Conservation (phyloP, 2,888 invertebrate genomes). For the Antheraea assamensis region DNA sequence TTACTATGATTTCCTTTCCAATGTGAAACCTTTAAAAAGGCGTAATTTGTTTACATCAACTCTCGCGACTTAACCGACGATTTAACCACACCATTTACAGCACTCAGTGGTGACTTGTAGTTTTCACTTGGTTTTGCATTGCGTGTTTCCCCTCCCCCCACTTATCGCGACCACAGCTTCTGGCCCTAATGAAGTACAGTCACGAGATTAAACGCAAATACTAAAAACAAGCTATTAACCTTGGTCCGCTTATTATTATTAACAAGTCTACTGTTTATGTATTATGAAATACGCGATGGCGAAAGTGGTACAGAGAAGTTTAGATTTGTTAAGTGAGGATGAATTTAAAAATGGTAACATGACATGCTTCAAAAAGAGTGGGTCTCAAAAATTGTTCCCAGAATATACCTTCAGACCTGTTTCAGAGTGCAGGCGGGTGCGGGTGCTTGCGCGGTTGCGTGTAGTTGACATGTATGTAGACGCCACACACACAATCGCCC, state of each 20-base stretch:
- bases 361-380: too few species aligned
- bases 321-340: too few species aligned
- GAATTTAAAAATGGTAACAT: too few species aligned
- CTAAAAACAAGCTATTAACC: background rate
- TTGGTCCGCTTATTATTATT: background rate
- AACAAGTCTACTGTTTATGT: background rate
- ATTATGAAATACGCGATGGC: background rate
- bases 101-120: slow-evolving; percentile 15
- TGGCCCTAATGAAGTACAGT: slow-evolving; percentile 18
- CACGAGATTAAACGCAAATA: slow-evolving; percentile 16
- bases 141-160: slow-evolving; percentile 29
- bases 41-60: slow-evolving; percentile 8
- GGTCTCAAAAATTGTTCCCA: too few species aligned
- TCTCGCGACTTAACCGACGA: background rate
- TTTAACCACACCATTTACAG: slow-evolving; percentile 15
- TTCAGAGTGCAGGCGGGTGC: too few species aligned
- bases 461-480: too few species aligned
- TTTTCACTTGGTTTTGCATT: slow-evolving; percentile 37
- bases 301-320: too few species aligned
- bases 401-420: too few species aligned
- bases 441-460: too few species aligned
- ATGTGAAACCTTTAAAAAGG: background rate
- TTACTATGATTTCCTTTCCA: background rate
- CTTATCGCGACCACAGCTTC: slow-evolving; percentile 18
- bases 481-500: too few species aligned